These are phyloP conservation scores for Drosophila quadrilineata DNA, from an alignment of 1,140 invertebrate species.

Conservation along the genomic window DNA sequence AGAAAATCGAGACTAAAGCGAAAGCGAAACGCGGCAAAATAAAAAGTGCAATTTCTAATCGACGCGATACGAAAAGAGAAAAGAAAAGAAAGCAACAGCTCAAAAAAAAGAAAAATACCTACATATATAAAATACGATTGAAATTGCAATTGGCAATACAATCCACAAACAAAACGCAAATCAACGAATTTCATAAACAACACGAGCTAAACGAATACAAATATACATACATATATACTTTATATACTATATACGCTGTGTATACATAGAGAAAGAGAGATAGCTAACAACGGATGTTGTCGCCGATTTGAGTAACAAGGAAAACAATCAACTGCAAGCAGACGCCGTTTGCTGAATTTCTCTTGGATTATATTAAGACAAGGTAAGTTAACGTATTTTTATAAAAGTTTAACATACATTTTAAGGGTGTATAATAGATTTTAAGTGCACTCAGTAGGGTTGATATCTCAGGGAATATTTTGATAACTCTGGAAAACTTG, in stretches of 20 bases:
- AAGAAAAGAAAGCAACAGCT: neutral
- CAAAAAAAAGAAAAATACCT: too few species aligned
- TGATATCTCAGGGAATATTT: too few species aligned
- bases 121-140: too few species aligned
- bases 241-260: too few species aligned
- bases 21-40: constrained; percentile 46
- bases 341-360: too few species aligned
- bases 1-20: constrained; percentile 19
- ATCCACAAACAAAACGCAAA: too few species aligned
- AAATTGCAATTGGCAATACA: constrained; percentile 28
- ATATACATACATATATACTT: constrained; percentile 47
- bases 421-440: too few species aligned
- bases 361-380: constrained; percentile 53
- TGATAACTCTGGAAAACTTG: too few species aligned
- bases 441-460: too few species aligned
- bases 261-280: constrained; percentile 1
- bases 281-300: constrained; percentile 28
- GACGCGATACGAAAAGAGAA: constrained; percentile 12
- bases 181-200: constrained; percentile 48
- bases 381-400: too few species aligned
- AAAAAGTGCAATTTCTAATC: constrained; percentile 62
- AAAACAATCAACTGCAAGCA: constrained; percentile 1
- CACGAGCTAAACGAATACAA: constrained; percentile 39
- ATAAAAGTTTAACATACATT: too few species aligned
- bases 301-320: neutral